Percentiles rank a stretch among this genome's conserved stretches.
Evolutionary conservation across 35 echinoderm and acorn worm species (phyloP).

Genomic region (Strongylocentrotus purpuratus): DNA sequence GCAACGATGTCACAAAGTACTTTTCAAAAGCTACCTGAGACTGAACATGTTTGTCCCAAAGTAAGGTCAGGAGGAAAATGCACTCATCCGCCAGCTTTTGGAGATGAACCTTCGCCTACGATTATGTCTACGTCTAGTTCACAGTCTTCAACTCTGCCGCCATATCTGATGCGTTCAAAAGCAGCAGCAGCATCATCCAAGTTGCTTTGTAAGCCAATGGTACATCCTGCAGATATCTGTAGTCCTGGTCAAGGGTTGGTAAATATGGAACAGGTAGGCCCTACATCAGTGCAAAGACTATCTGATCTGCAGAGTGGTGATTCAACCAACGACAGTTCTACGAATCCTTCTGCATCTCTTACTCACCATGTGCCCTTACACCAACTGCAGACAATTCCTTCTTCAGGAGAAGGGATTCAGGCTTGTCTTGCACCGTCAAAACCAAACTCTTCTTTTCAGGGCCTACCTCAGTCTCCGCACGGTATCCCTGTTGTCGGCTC

Average conservation of each 20-base stretch:
- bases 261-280: background rate
- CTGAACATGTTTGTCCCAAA: background rate
- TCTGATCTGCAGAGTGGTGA: background rate
- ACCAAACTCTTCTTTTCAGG: background rate
- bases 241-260: background rate
- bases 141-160: background rate
- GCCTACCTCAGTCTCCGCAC: background rate
- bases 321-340: background rate
- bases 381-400: background rate
- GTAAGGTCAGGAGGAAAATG: background rate
- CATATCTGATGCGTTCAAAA: constrained; percentile 2
- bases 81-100: background rate
- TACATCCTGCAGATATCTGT: background rate
- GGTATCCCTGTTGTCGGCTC: background rate
- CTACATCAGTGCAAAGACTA: background rate
- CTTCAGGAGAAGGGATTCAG: background rate
- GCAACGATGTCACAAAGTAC: background rate
- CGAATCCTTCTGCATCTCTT: background rate
- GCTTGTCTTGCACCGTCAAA: background rate
- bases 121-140: background rate
- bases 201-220: background rate
- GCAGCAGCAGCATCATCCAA: background rate
- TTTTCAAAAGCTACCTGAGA: background rate
- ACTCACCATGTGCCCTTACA: background rate
- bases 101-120: background rate